phyloP scores from a whole-genome alignment of 2,797 vertebrate species.

The Cheirogaleus major region DNA sequence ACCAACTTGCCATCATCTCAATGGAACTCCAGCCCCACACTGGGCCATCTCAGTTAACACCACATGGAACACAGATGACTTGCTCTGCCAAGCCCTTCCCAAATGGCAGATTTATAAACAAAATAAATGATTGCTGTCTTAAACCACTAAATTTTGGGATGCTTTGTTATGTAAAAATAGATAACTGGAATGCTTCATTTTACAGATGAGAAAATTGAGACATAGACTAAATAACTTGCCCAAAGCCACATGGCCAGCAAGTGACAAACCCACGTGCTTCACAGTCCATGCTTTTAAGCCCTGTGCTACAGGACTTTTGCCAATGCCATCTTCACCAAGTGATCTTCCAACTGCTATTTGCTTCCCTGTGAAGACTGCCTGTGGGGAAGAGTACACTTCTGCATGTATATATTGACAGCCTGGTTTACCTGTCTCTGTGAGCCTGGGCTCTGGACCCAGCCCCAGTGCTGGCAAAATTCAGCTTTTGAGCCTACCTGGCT shows the following conservation, averaged over 20 bases:
- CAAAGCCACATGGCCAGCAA: background rate
- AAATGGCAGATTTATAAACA: background rate
- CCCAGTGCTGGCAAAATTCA: slow-evolving; percentile 14
- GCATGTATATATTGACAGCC: background rate
- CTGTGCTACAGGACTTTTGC: background rate
- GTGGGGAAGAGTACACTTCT: background rate
- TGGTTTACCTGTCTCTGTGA: background rate
- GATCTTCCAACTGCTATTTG: background rate
- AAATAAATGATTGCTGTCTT: background rate
- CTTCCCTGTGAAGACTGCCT: background rate
- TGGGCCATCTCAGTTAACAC: background rate
- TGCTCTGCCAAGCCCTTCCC: background rate
- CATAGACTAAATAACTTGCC: background rate
- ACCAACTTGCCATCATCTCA: background rate
- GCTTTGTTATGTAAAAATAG: background rate
- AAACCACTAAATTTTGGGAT: background rate
- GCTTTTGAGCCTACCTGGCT: background rate
- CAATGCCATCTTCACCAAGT: background rate
- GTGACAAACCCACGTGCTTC: background rate
- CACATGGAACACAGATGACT: background rate
- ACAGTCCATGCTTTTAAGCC: background rate
- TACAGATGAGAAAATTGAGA: slow-evolving; percentile 5
- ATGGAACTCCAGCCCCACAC: background rate
- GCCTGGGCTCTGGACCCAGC: background rate
- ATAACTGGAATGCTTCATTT: background rate